Evolutionary conservation across 2,888 invertebrate species (phyloP), one percentile per base, ranked within the genome.

Genomic region (Crematogaster levior): DNA sequence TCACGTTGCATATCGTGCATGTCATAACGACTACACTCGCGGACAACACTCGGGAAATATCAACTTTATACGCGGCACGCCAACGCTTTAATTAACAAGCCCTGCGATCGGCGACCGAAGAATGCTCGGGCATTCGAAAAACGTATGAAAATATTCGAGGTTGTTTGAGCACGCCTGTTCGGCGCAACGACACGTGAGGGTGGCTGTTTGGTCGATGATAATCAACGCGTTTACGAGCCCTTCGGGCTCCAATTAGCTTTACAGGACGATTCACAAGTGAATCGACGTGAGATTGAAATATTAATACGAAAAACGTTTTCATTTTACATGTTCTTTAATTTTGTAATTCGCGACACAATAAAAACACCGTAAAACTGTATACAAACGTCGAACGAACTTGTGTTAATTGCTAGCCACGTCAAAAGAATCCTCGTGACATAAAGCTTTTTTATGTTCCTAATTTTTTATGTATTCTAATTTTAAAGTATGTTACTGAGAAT

Each of bases 41-140:
- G 61, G 43, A 68, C 68, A 82, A 68, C 63, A 68, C 43, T 61
- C 66, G 60, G 60, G 58, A 74, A 37, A 37, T 56, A 66, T 46
- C 77, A 51, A 53, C 68, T 68, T 61, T 61, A 77, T 61, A 48
- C 53, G 15, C 61, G 43, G 61, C 68, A 63, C 43, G 60, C 56
- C 60, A 24, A 27, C 51, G 53, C 53, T 77, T 79, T 79, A 82
- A 82, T 82, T 82, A 82, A 82, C 82, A 30, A 63, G 79, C 51
- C 37, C 34, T 18, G 43, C 77, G 48, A 61, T 48, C 66, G 40
- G 53, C 61, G 61, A n/a, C 46, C 60, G 24, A 79, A 68, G 61
- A 68, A 79, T 61, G 61, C 56, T 18, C 43, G 61, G 43, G 60
- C 61, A 56, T 77, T 68, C 53, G 79, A 79, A 82, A 82, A 68